Evolutionary conservation across 2,888 invertebrate species (phyloP).

Genomic region (Crematogaster levior): DNA sequence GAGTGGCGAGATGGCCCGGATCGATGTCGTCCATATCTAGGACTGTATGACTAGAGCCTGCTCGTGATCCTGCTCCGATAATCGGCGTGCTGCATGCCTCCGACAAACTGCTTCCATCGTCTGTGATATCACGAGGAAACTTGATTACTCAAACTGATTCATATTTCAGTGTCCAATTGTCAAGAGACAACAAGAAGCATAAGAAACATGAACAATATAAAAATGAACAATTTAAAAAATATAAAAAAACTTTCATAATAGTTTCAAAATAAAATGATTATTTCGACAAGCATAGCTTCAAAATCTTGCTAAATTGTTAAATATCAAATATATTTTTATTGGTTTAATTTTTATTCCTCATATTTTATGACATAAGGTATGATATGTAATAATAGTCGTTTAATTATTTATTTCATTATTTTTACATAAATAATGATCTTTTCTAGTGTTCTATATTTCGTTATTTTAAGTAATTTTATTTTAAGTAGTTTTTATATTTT

Average conservation of each 20-base stretch:
- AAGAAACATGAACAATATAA: too few relatives aligned
- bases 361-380: not conserved
- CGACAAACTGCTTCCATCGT: constrained; percentile 84
- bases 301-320: not conserved
- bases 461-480: not conserved
- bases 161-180: not conserved
- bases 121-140: constrained; percentile 69
- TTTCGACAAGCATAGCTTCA: not conserved
- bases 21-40: constrained; percentile 84
- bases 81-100: constrained; percentile 85
- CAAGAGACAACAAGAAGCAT: not conserved
- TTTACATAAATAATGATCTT: not conserved
- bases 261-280: not conserved
- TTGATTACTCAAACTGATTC: constrained; percentile 29
- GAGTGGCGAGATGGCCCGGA: constrained; percentile 82
- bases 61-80: constrained; percentile 82
- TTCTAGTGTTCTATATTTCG: not conserved
- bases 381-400: not conserved
- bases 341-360: not conserved
- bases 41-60: constrained; percentile 79
- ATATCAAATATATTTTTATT: not conserved
- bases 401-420: not conserved
- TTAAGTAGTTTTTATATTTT: too few relatives aligned
- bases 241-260: too few relatives aligned
- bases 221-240: not conserved